Evolutionary conservation across 2,113 vertebrate species (phyloP).

Genomic region (Arenaria interpres): DNA sequence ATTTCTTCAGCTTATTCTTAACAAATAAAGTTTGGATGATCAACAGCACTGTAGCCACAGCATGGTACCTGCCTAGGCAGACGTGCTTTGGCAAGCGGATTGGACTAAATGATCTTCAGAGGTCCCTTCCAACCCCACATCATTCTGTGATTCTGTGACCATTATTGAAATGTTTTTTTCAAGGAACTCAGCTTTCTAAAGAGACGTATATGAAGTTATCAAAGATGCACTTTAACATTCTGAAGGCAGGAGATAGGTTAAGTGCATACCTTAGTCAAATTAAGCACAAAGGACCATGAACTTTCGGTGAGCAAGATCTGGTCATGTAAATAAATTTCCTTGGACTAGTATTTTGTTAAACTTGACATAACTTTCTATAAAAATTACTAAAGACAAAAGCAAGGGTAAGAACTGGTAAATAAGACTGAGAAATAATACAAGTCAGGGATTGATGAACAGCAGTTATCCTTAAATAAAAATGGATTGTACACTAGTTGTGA

Average conservation of each 20-base stretch:
- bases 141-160: too few relatives aligned
- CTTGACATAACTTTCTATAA: not conserved
- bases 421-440: not conserved
- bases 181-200: not conserved
- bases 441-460: not conserved
- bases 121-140: too few relatives aligned
- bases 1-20: not conserved
- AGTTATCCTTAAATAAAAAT: not conserved
- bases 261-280: not conserved
- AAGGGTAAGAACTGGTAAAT: not conserved
- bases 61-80: too few relatives aligned
- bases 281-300: not conserved
- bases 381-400: not conserved
- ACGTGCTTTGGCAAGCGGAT: too few relatives aligned
- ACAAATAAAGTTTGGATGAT: not conserved
- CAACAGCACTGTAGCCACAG: not conserved
- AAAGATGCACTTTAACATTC: not conserved
- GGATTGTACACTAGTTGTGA: not conserved
- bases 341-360: not conserved
- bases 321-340: not conserved
- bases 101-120: too few relatives aligned
- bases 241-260: not conserved
- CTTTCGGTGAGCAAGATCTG: not conserved
- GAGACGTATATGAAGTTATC: not conserved
- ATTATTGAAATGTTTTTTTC: not conserved